Percentiles rank a stretch among this genome's conserved stretches.
These are phyloP conservation scores for Brachionus rubens DNA, from an alignment of 1,140 invertebrate species.

Conservation along the genomic window DNA sequence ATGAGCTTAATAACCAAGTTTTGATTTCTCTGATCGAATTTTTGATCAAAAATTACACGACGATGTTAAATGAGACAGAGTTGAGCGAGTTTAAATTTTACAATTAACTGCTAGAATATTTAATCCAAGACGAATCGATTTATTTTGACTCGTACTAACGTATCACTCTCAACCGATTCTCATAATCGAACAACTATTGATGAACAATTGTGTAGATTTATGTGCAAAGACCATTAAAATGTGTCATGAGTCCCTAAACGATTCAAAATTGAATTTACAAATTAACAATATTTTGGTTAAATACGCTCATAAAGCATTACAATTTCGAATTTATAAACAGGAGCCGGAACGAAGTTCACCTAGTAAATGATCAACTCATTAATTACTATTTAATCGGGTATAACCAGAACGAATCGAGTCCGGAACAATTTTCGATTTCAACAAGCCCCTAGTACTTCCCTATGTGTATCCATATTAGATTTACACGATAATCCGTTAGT, in stretches of 20 bases:
- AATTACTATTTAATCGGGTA: constrained; percentile 26
- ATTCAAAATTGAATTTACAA: constrained; percentile 49
- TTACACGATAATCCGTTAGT: constrained; percentile 69
- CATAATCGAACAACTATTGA: constrained; percentile 58
- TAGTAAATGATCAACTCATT: constrained; percentile 42
- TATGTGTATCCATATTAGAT: constrained; percentile 77
- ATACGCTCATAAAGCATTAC: constrained; percentile 55
- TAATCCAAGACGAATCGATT: constrained; percentile 12
- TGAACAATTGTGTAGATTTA: constrained; percentile 57
- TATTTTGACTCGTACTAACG: constrained; percentile 51
- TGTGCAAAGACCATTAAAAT: constrained; percentile 31
- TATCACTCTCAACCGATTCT: constrained; percentile 53
- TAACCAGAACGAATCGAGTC: constrained; percentile 8
- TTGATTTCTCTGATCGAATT: constrained; percentile 13
- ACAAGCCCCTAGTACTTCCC: constrained; percentile 74
- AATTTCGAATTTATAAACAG: constrained; percentile 50
- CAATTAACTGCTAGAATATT: constrained; percentile 35
- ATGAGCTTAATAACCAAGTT: constrained; percentile 40
- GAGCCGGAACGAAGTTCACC: not conserved
- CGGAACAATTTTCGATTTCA: constrained; percentile 46
- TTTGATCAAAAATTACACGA: not conserved
- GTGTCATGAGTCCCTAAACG: constrained; percentile 19
- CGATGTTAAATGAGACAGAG: not conserved
- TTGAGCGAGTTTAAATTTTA: not conserved
- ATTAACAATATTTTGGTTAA: constrained; percentile 53